Evolutionary conservation across 2,797 vertebrate species (phyloP).

Genomic region (Clarias pachynema): DNA sequence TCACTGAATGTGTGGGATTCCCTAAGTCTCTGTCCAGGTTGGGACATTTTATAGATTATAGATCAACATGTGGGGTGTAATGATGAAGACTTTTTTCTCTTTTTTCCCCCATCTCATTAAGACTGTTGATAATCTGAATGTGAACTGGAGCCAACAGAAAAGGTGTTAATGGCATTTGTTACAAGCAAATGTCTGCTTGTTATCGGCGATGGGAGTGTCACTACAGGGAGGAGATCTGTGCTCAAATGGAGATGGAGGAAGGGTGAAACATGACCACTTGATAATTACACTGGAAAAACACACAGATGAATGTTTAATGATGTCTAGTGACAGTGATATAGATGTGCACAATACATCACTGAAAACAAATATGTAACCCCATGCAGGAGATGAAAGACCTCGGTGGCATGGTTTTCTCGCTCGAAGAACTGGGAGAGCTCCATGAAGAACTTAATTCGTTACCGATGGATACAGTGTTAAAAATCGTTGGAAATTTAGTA

Average conservation of each 20-base stretch:
- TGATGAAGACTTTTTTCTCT: background rate
- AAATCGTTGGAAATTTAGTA: background rate
- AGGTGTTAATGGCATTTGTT: slow-evolving; percentile 33
- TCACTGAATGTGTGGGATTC: slow-evolving; percentile 38
- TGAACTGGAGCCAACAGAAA: background rate
- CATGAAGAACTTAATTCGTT: background rate
- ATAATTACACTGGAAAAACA: slow-evolving; percentile 53
- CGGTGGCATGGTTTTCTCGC: slow-evolving; percentile 1
- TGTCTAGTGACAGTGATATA: slow-evolving; percentile 50
- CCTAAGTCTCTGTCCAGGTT: slow-evolving; percentile 25
- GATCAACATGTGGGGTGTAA: background rate
- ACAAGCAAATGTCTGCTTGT: slow-evolving; percentile 23
- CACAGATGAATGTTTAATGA: slow-evolving; percentile 57
- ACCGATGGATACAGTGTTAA: slow-evolving; percentile 9
- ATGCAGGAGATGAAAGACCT: slow-evolving; percentile 36
- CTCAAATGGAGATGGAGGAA: slow-evolving; percentile 35
- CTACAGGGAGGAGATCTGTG: slow-evolving; percentile 28
- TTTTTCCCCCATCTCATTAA: background rate
- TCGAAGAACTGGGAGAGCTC: background rate
- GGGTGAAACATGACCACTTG: slow-evolving; percentile 48
- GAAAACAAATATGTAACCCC: slow-evolving; percentile 31
- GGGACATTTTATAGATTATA: background rate
- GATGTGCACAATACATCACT: slow-evolving; percentile 23
- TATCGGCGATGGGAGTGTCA: slow-evolving; percentile 34
- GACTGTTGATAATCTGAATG: background rate